phyloP scores from a whole-genome alignment of 1,140 invertebrate species.

The Aphelinus atriplicis region DNA sequence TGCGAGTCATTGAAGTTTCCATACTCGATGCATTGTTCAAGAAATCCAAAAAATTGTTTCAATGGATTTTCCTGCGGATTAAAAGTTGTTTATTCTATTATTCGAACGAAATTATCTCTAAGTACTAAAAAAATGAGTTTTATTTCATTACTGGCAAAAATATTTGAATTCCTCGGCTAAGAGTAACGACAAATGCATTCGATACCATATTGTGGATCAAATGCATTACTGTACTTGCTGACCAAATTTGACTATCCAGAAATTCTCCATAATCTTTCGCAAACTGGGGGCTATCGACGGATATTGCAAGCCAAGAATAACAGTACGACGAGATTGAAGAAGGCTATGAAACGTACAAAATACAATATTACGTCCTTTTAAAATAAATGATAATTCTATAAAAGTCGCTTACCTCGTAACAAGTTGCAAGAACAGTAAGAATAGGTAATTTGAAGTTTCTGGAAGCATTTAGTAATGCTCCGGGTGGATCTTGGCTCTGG shows the following conservation, averaged over 20 bases:
- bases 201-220: slow-evolving; percentile 67
- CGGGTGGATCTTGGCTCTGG: slow-evolving; percentile 74
- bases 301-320: slow-evolving; percentile 71
- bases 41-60: slow-evolving; percentile 66
- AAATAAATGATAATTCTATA: slow-evolving; percentile 10
- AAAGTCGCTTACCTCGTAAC: slow-evolving; percentile 70
- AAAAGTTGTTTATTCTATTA: slow-evolving; percentile 13
- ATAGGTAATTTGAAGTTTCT: slow-evolving; percentile 68
- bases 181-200: slow-evolving; percentile 65
- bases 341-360: slow-evolving; percentile 61
- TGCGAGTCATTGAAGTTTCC: slow-evolving; percentile 53
- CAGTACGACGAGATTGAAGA: slow-evolving; percentile 71
- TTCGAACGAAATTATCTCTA: background rate
- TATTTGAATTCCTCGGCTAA: slow-evolving; percentile 70
- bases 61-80: slow-evolving; percentile 69
- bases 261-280: slow-evolving; percentile 58
- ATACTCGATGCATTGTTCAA: slow-evolving; percentile 54
- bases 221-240: slow-evolving; percentile 60
- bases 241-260: slow-evolving; percentile 56
- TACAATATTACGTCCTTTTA: background rate
- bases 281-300: slow-evolving; percentile 58
- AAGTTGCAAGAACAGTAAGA: slow-evolving; percentile 72
- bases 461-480: slow-evolving; percentile 69
- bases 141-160: slow-evolving; percentile 70
- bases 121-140: background rate